phyloP scores from a whole-genome alignment of 2,888 invertebrate genomes.

The Noctua pronuba region DNA sequence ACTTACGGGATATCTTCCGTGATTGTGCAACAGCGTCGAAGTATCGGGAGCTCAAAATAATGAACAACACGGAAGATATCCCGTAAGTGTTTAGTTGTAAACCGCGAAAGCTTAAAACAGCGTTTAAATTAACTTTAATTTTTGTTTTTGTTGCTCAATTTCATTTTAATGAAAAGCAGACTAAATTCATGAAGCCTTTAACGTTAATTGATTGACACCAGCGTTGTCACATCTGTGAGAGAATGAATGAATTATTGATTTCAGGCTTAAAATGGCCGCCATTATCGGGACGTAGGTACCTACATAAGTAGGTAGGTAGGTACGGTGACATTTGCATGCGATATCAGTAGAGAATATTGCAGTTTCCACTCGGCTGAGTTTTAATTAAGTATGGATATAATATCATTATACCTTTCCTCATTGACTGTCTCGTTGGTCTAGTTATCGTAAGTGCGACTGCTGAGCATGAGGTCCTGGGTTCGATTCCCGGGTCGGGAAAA shows the following conservation, averaged over 20 bases:
- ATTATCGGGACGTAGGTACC: background rate
- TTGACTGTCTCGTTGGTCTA: no score
- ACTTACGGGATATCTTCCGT: no score
- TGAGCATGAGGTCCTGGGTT: no score
- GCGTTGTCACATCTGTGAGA: conserved; percentile 36
- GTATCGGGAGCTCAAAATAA: no score
- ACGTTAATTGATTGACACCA: conserved; percentile 55
- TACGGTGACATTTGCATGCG: conserved; percentile 17
- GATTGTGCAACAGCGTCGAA: no score
- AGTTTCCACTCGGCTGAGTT: background rate
- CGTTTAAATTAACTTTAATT: background rate
- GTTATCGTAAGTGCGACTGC: no score
- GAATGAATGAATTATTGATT: conserved; percentile 48
- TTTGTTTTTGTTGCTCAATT: background rate
- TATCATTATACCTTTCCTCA: no score
- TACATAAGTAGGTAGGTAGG: background rate
- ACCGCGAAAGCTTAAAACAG: no score
- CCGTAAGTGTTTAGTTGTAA: no score
- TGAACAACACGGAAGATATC: no score
- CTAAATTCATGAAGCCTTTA: conserved; percentile 39
- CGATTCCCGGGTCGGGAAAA: no score
- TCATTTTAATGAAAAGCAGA: conserved; percentile 16
- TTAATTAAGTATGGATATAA: conserved; percentile 8
- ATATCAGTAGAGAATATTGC: background rate
- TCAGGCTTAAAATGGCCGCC: conserved; percentile 42